Evolutionary conservation across 2,888 invertebrate genomes (phyloP), one percentile per base, ranked within the genome.

Genomic region (Candidula unifasciata): DNA sequence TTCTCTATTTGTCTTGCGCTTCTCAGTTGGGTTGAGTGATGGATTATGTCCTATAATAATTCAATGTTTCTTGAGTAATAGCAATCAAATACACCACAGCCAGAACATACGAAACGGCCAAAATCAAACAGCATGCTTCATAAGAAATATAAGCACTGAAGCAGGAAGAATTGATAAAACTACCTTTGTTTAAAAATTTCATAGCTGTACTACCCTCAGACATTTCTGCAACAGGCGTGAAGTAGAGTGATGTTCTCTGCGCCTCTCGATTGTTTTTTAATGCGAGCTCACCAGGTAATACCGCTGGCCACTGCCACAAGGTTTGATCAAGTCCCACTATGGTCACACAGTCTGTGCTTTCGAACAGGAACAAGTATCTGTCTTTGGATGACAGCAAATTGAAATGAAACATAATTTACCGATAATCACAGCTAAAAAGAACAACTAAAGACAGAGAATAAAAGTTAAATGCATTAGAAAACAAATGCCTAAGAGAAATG

Each of bases 101-200:
- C n/a, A n/a, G n/a, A n/a, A 44, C 6, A 44, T 44, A 44, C 44
- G 13, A 44, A 13, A 13, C 44, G 8, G 13, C 44, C 44, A 44
- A 44, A 6, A 10, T 13, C 44, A 44, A 10, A 44, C 44, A 44
- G 44, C 44, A 44, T 44, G 44, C 44, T 10, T 13, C 6, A 44
- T 44, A 44, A 44, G 44, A 13, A 44, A 13, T 10, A 44, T 44
- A 44, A 44, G 13, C 13, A 13, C 44, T 44, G 8, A 44, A 10
- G 44, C 44, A 10, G 8, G 13, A 44, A 44, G 44, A 44, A 44
- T n/a, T n/a, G n/a, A n/a, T 44, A 44, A 6, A 44, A 24, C 10
- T 24, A 73, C 73, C 73, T 73, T 73, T 44, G 52, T 52, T 73
- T 44, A 73, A 16, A 73, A 76, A 57, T 33, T 76, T 76, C 18